These are phyloP conservation scores for Spongilla lacustris DNA, from an alignment of 37 sponge, comb jelly and placozoan genomes.

Conservation along the genomic window DNA sequence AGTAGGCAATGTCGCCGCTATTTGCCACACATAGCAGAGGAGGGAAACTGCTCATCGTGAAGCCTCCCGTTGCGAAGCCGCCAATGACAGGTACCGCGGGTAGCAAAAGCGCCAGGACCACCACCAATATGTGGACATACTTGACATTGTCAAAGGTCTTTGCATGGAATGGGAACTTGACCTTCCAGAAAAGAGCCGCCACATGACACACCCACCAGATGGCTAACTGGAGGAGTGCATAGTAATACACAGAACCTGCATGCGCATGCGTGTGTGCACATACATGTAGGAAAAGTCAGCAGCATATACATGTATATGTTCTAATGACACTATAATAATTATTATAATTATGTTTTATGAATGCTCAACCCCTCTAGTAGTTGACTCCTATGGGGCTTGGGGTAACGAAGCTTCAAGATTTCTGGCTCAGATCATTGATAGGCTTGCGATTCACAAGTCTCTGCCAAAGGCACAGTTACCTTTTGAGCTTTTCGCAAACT, in stretches of 20 bases:
- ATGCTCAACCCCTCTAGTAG: too few relatives aligned
- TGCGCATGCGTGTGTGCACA: neutral
- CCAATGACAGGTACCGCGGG: constrained; percentile 19
- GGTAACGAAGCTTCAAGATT: too few relatives aligned
- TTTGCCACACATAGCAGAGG: constrained; percentile 23
- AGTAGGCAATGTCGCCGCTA: constrained; percentile 10
- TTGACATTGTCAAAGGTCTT: constrained; percentile 5
- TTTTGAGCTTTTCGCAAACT: too few relatives aligned
- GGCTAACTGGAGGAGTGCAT: constrained; percentile 22
- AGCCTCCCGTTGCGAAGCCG: constrained; percentile 7
- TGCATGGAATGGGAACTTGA: constrained; percentile 36
- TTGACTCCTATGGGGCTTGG: too few relatives aligned
- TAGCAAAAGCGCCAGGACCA: constrained; percentile 36
- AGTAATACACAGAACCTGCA: constrained; percentile 36
- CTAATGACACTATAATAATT: too few relatives aligned
- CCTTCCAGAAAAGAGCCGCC: constrained; percentile 10
- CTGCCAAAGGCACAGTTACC: too few relatives aligned
- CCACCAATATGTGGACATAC: constrained; percentile 27
- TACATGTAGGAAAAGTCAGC: neutral
- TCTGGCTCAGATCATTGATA: too few relatives aligned
- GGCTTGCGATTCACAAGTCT: too few relatives aligned
- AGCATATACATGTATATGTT: too few relatives aligned
- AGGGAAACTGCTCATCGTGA: constrained; percentile 5
- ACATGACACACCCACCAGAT: constrained; percentile 40
- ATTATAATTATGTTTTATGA: too few relatives aligned